Evolutionary conservation across 2,113 vertebrate genomes (phyloP).

Genomic region (Rhinolophus ferrumequinum): DNA sequence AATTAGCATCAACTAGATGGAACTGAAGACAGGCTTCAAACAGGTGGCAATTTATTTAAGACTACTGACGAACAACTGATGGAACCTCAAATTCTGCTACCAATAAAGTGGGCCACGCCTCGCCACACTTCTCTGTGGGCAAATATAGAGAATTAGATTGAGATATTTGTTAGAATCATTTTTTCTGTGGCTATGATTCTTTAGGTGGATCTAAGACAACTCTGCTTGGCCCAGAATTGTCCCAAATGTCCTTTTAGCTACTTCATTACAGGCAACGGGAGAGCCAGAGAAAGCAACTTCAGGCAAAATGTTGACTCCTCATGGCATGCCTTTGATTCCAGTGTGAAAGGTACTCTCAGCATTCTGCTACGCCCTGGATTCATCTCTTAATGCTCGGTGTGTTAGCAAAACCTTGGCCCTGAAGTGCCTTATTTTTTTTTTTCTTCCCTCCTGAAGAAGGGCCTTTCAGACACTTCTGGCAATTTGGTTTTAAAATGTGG

Average conservation of each 20-base stretch:
- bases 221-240: constrained; percentile 13
- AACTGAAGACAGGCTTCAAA: not conserved
- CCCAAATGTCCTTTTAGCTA: constrained; percentile 62
- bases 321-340: constrained; percentile 37
- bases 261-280: constrained; percentile 32
- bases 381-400: constrained; percentile 27
- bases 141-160: constrained; percentile 7
- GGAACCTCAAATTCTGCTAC: not conserved
- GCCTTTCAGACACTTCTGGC: constrained; percentile 50
- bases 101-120: not conserved
- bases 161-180: constrained; percentile 15
- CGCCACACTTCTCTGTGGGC: not conserved
- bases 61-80: not conserved
- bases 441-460: not conserved
- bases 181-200: constrained; percentile 55
- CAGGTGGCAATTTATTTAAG: not conserved
- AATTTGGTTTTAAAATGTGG: constrained; percentile 67
- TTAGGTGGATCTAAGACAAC: constrained; percentile 47
- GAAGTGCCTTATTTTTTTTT: not conserved
- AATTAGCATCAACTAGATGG: not conserved
- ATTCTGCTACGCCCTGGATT: constrained; percentile 31
- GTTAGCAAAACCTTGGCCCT: constrained; percentile 58
- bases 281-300: constrained; percentile 34
- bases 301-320: constrained; percentile 61
- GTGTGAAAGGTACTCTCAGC: constrained; percentile 19